Evolutionary conservation across 2,888 invertebrate genomes (phyloP).

Genomic region (Apodemia duryi): DNA sequence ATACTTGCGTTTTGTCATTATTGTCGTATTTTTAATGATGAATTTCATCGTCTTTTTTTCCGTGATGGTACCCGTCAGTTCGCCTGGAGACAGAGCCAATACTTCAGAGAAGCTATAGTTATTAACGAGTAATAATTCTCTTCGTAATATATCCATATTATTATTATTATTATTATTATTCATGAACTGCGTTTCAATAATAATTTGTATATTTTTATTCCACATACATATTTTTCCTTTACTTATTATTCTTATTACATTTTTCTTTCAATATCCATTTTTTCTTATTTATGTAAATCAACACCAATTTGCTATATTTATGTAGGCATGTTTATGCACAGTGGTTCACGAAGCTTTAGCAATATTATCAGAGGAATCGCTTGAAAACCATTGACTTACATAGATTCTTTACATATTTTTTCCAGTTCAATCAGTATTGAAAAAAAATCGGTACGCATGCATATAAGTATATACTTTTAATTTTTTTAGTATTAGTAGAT

Average conservation of each 20-base stretch:
- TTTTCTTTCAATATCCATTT: slow-evolving; percentile 42
- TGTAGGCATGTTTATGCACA: slow-evolving; percentile 68
- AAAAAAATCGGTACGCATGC: slow-evolving; percentile 67
- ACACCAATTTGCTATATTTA: slow-evolving; percentile 50
- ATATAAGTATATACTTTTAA: slow-evolving; percentile 35
- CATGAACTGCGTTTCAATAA: slow-evolving; percentile 59
- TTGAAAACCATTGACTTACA: slow-evolving; percentile 39
- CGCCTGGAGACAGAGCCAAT: slow-evolving; percentile 97
- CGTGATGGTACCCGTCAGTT: slow-evolving; percentile 80
- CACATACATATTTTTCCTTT: slow-evolving; percentile 39
- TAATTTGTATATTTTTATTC: slow-evolving; percentile 59
- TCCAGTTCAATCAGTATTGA: slow-evolving; percentile 60
- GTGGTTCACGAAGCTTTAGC: slow-evolving; percentile 50
- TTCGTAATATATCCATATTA: slow-evolving; percentile 65
- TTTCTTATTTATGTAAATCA: slow-evolving; percentile 42
- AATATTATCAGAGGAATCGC: slow-evolving; percentile 41
- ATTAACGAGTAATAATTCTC: slow-evolving; percentile 88
- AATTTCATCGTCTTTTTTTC: slow-evolving; percentile 62
- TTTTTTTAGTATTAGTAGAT: slow-evolving; percentile 15
- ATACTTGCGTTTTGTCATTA: slow-evolving; percentile 38
- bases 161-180: slow-evolving; percentile 70
- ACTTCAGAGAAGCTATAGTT: slow-evolving; percentile 97
- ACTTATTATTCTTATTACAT: slow-evolving; percentile 41
- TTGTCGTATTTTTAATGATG: slow-evolving; percentile 52
- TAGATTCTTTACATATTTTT: slow-evolving; percentile 50